Evolutionary conservation across 2,113 vertebrate genomes (phyloP).

Genomic region (Syngnathus scovelli): DNA sequence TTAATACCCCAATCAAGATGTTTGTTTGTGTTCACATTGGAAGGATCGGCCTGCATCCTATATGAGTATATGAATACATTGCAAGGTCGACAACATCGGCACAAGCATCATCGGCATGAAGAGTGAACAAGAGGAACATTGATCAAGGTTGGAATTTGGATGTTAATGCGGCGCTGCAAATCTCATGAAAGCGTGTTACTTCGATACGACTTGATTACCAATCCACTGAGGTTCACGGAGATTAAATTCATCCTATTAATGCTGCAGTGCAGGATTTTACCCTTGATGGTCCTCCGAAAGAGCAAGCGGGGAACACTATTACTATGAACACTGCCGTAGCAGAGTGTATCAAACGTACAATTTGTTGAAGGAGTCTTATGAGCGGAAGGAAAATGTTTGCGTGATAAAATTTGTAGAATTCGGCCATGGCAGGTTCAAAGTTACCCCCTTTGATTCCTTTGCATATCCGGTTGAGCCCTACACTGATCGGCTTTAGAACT

Average conservation of each 20-base stretch:
- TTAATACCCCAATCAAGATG: conserved; percentile 32
- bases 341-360: background rate
- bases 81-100: conserved; percentile 10
- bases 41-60: conserved; percentile 7
- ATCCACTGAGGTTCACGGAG: conserved; percentile 34
- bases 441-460: no score
- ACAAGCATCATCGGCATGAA: conserved; percentile 29
- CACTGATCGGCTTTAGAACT: no score
- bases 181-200: conserved; percentile 27
- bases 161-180: conserved; percentile 22
- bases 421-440: no score
- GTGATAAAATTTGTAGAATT: background rate
- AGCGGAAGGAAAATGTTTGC: background rate
- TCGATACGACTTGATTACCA: conserved; percentile 22
- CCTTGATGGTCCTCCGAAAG: conserved; percentile 28
- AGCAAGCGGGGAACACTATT: background rate
- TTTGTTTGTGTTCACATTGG: conserved; percentile 32
- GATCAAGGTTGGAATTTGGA: conserved; percentile 10
- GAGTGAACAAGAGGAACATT: conserved; percentile 11
- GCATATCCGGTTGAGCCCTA: no score
- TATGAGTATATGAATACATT: conserved; percentile 2
- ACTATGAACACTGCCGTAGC: background rate
- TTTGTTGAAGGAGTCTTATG: background rate
- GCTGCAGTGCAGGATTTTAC: conserved; percentile 27
- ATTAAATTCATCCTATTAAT: conserved; percentile 43